Evolutionary conservation across 2,113 vertebrate species (phyloP), one percentile per base, ranked within the genome.

Genomic region (Bos indicus): DNA sequence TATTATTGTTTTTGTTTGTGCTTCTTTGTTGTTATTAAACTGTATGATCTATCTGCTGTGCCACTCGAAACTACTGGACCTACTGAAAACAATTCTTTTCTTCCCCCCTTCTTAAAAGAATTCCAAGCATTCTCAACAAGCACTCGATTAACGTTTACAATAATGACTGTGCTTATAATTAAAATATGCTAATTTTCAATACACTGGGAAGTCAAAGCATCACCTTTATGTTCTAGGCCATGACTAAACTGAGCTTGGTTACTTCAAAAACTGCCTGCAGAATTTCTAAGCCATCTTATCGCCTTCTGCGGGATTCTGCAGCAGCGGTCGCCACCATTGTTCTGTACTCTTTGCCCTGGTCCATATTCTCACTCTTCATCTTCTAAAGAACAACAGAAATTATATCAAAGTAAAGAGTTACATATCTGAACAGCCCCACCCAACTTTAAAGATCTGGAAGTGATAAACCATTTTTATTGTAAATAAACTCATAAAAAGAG

Each of bases 51-150:
- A 91, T 51, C 52, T 77, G 26, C 64, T 78, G 57, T 21, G 40
- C 36, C 89, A 80, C 56, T 90, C 6, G 6, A 95, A 93, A 87
- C n/a, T 48, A 90, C 25, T 12, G 11, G n/a, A 60, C 25, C 54
- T 52, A 62, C 43, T 46, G 17, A 90, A 92, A 89, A 83, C 25
- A 96, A 54, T 28, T 43, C 64, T 81, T 94, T 84, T 81, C 83
- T 86, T 89, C 40, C 30, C 46, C 82, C 43, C 67, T 93, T 93
- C 87, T 48, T 88, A 89, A 91, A 89, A 87, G 54, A 97, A 95
- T 93, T 36, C 11, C 52, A 97, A 96, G 67, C 36, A 86, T 36
- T 77, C 40, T 57, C 78, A 78, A 81, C 54, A 93, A 56, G 80
- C 51, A 71, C 36, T 88, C 62, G 54, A 59, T 60, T 90, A 77